Percentiles rank a stretch among this genome's conserved stretches.
phyloP scores from a whole-genome alignment of 1,140 invertebrate genomes.

The Drosophila tropicalis region DNA sequence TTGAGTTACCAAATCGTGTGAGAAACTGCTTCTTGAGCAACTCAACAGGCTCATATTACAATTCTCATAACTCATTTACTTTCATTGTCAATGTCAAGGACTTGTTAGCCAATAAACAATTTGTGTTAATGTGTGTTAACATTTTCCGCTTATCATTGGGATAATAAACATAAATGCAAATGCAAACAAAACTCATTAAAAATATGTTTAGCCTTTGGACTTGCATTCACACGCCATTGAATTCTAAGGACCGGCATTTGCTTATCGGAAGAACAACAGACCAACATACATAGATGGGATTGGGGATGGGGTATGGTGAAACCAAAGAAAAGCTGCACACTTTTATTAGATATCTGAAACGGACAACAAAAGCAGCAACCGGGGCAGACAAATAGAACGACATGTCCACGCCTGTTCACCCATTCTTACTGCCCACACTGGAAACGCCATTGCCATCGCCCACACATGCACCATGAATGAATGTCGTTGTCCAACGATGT shows the following conservation, averaged over 20 bases:
- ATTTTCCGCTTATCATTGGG: not conserved
- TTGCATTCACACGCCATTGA: not conserved
- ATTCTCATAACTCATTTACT: not conserved
- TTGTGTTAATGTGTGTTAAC: not conserved
- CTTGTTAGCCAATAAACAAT: not conserved
- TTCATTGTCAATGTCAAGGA: conserved; percentile 4
- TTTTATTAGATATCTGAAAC: conserved; percentile 26
- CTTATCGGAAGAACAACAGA: conserved; percentile 18
- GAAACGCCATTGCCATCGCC: not conserved
- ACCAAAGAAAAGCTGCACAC: not conserved
- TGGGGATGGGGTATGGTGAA: no score
- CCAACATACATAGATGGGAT: not conserved
- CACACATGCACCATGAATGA: conserved; percentile 41
- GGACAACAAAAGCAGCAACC: conserved; percentile 51
- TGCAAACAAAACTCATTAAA: conserved; percentile 17
- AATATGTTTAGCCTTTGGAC: conserved; percentile 19
- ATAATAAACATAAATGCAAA: conserved; percentile 6
- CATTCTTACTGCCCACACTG: no score
- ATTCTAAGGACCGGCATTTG: not conserved
- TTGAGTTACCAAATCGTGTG: no score
- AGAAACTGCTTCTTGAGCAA: no score
- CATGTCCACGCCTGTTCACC: conserved; percentile 24
- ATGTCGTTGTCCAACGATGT: conserved; percentile 34
- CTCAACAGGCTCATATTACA: no score
- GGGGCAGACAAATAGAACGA: conserved; percentile 56